Evolutionary conservation across 1,140 invertebrate genomes (phyloP).

Genomic region (Drosophila repletoides): DNA sequence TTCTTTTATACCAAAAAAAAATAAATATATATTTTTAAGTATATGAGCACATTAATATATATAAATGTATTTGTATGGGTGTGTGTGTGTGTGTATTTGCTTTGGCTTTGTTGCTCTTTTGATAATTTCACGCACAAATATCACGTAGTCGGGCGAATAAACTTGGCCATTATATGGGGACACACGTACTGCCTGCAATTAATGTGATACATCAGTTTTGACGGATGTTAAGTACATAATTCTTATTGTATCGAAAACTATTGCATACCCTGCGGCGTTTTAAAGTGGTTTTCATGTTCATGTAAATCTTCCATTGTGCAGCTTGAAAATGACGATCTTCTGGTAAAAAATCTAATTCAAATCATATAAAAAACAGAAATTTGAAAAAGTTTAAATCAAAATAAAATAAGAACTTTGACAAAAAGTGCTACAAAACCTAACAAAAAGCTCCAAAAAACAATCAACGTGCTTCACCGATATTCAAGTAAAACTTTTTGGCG

Average conservation of each 20-base stretch:
- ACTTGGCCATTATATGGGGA: conserved; percentile 60
- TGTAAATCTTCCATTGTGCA: not conserved
- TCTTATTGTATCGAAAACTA: not conserved
- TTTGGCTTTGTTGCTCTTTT: conserved; percentile 43
- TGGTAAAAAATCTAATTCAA: conserved; percentile 7
- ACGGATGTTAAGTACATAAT: not conserved
- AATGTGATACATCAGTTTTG: conserved; percentile 58
- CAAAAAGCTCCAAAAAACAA: not conserved
- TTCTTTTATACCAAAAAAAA: conserved; percentile 45
- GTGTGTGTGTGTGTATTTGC: conserved; percentile 19
- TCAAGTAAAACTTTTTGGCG: conserved; percentile 30
- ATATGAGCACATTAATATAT: no score
- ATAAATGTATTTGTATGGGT: not conserved
- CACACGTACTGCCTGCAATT: conserved; percentile 57
- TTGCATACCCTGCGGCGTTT: conserved; percentile 19
- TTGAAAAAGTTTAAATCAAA: not conserved
- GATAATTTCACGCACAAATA: conserved; percentile 76
- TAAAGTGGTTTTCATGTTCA: not conserved
- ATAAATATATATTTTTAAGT: conserved; percentile 20
- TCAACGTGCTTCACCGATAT: no score
- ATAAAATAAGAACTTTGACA: conserved; percentile 6
- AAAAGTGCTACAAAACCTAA: not conserved
- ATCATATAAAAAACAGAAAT: not conserved
- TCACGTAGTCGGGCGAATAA: conserved; percentile 61
- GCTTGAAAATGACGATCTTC: conserved; percentile 50